Evolutionary conservation across 2,797 vertebrate genomes (phyloP), one percentile per base, ranked within the genome.

Genomic region (Enteromius mattozi): DNA sequence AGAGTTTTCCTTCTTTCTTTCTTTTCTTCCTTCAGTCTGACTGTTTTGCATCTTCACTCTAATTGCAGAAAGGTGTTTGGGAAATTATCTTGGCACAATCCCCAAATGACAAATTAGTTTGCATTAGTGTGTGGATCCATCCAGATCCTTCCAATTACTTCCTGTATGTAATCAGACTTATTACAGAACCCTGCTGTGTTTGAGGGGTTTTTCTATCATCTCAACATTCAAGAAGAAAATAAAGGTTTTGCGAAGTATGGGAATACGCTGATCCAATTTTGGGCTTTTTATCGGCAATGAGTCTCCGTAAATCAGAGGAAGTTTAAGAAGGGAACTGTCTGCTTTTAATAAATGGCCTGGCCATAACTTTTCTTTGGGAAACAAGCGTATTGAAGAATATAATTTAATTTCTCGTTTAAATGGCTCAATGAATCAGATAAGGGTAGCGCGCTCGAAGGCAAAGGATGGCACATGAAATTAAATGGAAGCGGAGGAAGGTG

Each of bases 391-490:
- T 89, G 88, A 88, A 86, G 83, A 90, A 88, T 88, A 87, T 91
- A 88, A 90, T 91, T 90, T 83, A 85, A 90, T 90, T 91, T 88
- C 83, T 85, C 78, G 49, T 89, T 91, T 88, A 89, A 91, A 89
- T 88, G 86, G 88, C 81, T 84, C 89, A 85, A 81, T 90, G 88
- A 89, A 91, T 88, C 87, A 90, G 83, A 90, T 89, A 89, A 87
- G 86, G 77, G 78, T 82, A 84, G 77, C 21, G 16, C 19, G 84
- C 87, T 90, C n/a, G 24, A 59, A 88, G 87, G 78, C 87, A 86
- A 81, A 79, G 85, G 78, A 82, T 81, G 72, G 77, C 54, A 66
- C 87, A 81, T 72, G 84, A 84, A 86, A 88, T 89, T 85, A 87
- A 88, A 90, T 79, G 49, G 75, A 87, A 82, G 86, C 10, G 13